Conservation (phyloP, 2,888 invertebrate species). For the Rugalucina vietnamica region DNA sequence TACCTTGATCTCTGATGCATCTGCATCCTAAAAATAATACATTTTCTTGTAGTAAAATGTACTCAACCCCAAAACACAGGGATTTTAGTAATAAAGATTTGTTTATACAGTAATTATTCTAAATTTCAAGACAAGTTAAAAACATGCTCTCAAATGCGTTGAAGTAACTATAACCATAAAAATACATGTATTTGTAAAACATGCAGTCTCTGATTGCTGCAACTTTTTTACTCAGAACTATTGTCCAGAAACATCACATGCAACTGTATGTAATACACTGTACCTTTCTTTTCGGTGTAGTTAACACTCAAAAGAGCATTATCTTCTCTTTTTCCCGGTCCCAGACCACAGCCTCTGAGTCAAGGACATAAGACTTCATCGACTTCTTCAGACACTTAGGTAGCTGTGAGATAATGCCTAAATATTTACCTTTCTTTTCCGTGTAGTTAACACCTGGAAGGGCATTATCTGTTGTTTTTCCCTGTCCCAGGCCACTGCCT, state of each 20-base stretch:
- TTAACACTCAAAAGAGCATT: conserved; percentile 97
- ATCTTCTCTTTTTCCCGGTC: conserved; percentile 94
- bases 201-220: no score
- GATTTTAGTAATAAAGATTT: no score
- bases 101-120: no score
- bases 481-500: conserved; percentile 98
- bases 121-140: no score
- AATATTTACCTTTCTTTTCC: conserved; percentile 97
- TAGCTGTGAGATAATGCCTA: conserved; percentile 93
- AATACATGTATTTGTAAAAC: no score
- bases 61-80: no score
- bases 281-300: conserved; percentile 97
- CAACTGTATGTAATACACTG: no score
- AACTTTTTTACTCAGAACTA: no score
- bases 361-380: conserved; percentile 94
- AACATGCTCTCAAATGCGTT: no score
- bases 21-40: conserved; percentile 90
- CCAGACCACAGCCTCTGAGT: conserved; percentile 99
- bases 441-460: conserved; percentile 97
- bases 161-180: no score
- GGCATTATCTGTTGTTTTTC: conserved; percentile 95
- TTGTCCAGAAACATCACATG: no score
- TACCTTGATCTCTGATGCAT: conserved; percentile 90
- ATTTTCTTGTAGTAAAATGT: no score
- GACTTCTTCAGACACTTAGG: conserved; percentile 72